Evolutionary conservation across 2,888 invertebrate species (phyloP).

Genomic region (Sesamia inferens): DNA sequence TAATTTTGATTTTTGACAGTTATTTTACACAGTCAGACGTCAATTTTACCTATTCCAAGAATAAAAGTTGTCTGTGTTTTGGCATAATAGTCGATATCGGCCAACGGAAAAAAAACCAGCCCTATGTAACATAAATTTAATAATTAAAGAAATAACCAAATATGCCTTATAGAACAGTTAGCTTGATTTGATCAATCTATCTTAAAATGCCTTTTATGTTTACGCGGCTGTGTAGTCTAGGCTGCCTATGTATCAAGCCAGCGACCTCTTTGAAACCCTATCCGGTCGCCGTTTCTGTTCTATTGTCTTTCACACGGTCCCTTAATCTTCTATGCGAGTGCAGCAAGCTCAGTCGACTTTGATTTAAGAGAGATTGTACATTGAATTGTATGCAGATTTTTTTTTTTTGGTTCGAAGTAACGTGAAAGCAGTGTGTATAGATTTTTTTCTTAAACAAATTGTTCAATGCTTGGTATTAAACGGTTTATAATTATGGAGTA

Average conservation of each 20-base stretch:
- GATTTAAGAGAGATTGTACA: slow-evolving; percentile 24
- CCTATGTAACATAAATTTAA: no score
- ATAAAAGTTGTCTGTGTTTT: no score
- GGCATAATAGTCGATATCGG: no score
- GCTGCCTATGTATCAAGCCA: slow-evolving; percentile 1
- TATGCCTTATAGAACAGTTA: background rate
- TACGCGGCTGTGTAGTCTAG: background rate
- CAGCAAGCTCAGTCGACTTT: slow-evolving; percentile 4
- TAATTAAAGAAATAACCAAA: no score
- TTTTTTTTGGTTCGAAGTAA: background rate
- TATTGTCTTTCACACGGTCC: slow-evolving; percentile 47
- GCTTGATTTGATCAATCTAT: background rate
- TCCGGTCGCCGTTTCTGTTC: background rate
- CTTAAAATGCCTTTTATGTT: background rate
- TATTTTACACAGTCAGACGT: no score
- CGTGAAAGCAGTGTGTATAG: no score
- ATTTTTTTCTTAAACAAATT: no score
- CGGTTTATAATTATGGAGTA: no score
- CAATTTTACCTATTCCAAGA: no score
- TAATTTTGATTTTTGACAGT: no score
- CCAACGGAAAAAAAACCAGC: background rate
- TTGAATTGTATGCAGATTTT: background rate
- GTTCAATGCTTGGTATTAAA: no score
- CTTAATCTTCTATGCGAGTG: slow-evolving; percentile 37
- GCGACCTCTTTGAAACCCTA: slow-evolving; percentile 44